Evolutionary conservation across 2,888 invertebrate genomes (phyloP), one percentile per base, ranked within the genome.

Genomic region (Eilema griseolum): DNA sequence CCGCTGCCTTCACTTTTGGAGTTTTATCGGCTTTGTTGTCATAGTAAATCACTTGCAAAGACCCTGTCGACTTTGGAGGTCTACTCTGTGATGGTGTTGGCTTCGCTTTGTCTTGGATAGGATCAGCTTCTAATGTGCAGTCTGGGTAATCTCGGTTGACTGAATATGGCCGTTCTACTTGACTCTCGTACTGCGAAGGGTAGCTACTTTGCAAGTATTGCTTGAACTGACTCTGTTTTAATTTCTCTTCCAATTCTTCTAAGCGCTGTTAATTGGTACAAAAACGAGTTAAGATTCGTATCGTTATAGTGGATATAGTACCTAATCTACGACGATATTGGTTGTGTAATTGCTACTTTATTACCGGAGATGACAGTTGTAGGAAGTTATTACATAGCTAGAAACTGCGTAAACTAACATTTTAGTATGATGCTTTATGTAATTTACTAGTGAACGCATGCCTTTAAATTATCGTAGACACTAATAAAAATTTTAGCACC

Each of bases 201-300:
- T 90, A 90, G 28, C 85, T 83, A 76, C 80, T 92, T 69, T 93
- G 91, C 57, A 95, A 84, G 74, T 92, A 94, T 77, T 94, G 90
- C 74, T 94, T 94, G 80, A 95, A 95, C 75, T 94, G 90, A 69
- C 83, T 92, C 73, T 94, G 93, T 75, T 93, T 95, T 0, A 93
- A 83, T 90, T 94, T 94, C 84, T 95, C 93, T 78, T 95, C 95
- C 67, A 95, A 77, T 69, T 94, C 94, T 83, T 93, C 92, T 61
- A 95, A 81, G 71, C 89, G 86, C 93, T 94, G 63, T 65, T 11
- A 41, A 16, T 24, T 11, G 52, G 26, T 16, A 64, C 7, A 57
- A n/a, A 60, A 61, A 16, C 14, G 24, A 31, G 12, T 52, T 61
- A 37, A 37, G 37, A 10, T 37, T 12, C 11, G 31, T 37, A 37